Evolutionary conservation across 2,113 vertebrate species (phyloP).

Genomic region (Mobula hypostoma): DNA sequence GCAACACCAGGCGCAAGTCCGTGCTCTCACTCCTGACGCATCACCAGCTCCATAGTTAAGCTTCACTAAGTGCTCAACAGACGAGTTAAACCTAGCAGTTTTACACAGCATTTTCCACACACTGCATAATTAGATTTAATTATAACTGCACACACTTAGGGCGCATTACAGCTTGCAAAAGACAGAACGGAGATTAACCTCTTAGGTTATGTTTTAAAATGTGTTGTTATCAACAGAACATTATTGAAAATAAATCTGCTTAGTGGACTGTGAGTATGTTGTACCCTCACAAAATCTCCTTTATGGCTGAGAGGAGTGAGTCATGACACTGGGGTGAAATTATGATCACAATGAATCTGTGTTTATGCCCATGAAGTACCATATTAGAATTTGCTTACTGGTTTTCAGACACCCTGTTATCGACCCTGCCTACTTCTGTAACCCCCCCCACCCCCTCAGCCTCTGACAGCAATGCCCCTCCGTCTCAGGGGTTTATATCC

Average conservation of each 20-base stretch:
- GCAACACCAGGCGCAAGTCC: not conserved
- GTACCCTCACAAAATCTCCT: not conserved
- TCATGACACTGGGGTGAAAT: not conserved
- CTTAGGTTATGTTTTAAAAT: constrained; percentile 32
- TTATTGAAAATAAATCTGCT: constrained; percentile 19
- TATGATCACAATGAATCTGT: not conserved
- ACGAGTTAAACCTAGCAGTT: constrained; percentile 29
- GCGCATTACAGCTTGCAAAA: not conserved
- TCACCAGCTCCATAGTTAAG: not conserved
- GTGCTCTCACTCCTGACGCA: not conserved
- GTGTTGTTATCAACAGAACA: not conserved
- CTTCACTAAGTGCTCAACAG: constrained; percentile 29
- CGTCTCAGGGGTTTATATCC: too few relatives aligned
- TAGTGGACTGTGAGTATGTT: not conserved
- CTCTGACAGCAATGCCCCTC: too few relatives aligned
- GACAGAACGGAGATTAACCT: constrained; percentile 12
- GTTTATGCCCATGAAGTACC: not conserved
- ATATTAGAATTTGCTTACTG: too few relatives aligned
- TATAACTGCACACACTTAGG: constrained; percentile 23
- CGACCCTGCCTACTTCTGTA: too few relatives aligned
- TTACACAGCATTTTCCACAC: constrained; percentile 24
- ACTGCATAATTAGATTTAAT: constrained; percentile 30
- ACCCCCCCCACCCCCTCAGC: too few relatives aligned
- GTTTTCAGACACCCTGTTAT: too few relatives aligned
- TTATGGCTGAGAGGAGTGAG: not conserved